Evolutionary conservation across 2,797 vertebrate species (phyloP).

Genomic region (Antennarius maculatus): DNA sequence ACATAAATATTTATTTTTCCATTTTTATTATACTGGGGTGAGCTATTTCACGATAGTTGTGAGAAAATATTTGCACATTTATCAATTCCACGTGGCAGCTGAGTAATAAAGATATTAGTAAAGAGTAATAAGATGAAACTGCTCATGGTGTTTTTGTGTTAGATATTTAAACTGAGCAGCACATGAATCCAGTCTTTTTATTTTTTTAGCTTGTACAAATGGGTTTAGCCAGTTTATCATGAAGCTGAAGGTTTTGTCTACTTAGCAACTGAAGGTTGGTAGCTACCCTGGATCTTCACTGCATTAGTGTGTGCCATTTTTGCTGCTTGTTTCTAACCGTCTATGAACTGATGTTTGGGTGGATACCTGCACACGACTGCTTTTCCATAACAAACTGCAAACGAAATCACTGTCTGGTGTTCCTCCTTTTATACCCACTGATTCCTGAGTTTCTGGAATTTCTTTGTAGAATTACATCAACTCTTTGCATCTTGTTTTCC

Average conservation of each 20-base stretch:
- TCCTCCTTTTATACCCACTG: conserved; percentile 4
- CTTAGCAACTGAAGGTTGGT: conserved; percentile 2
- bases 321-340: conserved; percentile 5
- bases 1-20: conserved; percentile 82
- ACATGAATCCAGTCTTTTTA: conserved; percentile 26
- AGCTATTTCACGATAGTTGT: conserved; percentile 64
- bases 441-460: conserved; percentile 5
- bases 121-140: conserved; percentile 35
- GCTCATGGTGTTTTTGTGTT: conserved; percentile 43
- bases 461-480: background rate
- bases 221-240: conserved; percentile 15
- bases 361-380: conserved; percentile 18
- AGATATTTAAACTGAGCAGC: conserved; percentile 54
- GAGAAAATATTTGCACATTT: conserved; percentile 93
- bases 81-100: conserved; percentile 94
- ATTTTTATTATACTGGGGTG: conserved; percentile 67
- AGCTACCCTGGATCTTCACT: conserved; percentile 20
- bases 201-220: conserved; percentile 7
- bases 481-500: background rate
- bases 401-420: conserved; percentile 31
- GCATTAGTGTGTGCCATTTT: conserved; percentile 16
- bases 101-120: conserved; percentile 78
- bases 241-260: conserved; percentile 16
- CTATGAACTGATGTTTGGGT: conserved; percentile 11
- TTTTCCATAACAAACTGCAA: conserved; percentile 26